Conservation (phyloP, 1,140 invertebrate genomes). For the Brevipalpus yothersi region DNA sequence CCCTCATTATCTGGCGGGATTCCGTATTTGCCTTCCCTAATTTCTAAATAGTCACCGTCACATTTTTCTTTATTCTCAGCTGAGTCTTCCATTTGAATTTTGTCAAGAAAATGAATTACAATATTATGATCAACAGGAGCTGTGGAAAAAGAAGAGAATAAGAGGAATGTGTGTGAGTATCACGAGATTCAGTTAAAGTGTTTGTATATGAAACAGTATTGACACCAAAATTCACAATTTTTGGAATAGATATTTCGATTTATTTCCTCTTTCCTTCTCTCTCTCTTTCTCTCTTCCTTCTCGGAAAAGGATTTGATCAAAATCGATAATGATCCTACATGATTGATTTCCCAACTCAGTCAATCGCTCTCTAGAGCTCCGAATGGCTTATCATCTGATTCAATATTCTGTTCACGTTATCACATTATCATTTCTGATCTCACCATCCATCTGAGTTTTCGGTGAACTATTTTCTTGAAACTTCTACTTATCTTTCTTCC, state of each 20-base stretch:
- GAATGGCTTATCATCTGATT: background rate
- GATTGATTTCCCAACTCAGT: background rate
- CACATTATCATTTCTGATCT: background rate
- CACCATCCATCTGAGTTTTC: background rate
- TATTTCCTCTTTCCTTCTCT: no score
- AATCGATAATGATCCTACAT: background rate
- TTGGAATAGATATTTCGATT: no score
- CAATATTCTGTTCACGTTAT: background rate
- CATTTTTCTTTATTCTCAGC: constrained; percentile 21
- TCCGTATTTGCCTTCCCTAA: constrained; percentile 52
- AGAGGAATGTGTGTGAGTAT: no score
- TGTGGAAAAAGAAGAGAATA: no score
- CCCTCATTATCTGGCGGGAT: no score
- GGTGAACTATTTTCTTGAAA: background rate
- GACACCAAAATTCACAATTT: no score
- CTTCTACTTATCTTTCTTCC: background rate
- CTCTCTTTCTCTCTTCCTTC: no score
- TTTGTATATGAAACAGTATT: no score
- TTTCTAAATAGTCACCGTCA: constrained; percentile 52
- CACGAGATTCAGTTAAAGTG: no score
- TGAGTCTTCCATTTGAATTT: no score
- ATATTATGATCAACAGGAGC: no score
- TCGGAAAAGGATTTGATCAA: background rate
- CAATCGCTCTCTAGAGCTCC: background rate
- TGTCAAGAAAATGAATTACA: no score